phyloP scores from a whole-genome alignment of 1,140 invertebrate species.

The Medauroidea extradentata region DNA sequence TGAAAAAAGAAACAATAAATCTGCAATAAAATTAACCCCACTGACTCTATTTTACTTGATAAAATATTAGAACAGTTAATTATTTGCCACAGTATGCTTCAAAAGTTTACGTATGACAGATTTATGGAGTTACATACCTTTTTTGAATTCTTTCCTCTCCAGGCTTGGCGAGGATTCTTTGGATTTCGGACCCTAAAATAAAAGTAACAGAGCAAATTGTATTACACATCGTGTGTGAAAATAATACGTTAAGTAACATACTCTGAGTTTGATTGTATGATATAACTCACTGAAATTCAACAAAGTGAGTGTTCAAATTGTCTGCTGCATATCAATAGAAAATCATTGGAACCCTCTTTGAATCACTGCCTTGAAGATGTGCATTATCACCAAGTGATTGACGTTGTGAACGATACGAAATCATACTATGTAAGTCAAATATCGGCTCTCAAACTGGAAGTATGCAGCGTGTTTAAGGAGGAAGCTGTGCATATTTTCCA shows the following conservation, averaged over 20 bases:
- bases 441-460: too few species aligned
- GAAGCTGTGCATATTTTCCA: too few species aligned
- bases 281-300: background rate
- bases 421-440: too few species aligned
- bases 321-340: background rate
- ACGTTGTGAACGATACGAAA: too few species aligned
- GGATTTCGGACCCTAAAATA: slow-evolving; percentile 49
- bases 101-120: background rate
- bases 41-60: too few species aligned
- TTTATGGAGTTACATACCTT: slow-evolving; percentile 34
- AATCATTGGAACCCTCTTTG: too few species aligned
- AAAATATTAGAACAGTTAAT: too few species aligned
- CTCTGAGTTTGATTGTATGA: background rate
- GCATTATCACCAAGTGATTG: too few species aligned
- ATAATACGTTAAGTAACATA: background rate
- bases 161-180: slow-evolving; percentile 55
- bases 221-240: background rate
- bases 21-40: too few species aligned
- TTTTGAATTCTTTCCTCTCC: slow-evolving; percentile 44
- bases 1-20: too few species aligned
- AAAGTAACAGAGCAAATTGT: slow-evolving; percentile 17
- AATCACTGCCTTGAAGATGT: too few species aligned
- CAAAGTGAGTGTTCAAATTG: background rate
- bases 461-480: too few species aligned
- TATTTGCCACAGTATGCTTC: background rate